Base-by-base conservation (phyloP, 2,797 vertebrate species). In the Euthynnus affinis region DNA sequence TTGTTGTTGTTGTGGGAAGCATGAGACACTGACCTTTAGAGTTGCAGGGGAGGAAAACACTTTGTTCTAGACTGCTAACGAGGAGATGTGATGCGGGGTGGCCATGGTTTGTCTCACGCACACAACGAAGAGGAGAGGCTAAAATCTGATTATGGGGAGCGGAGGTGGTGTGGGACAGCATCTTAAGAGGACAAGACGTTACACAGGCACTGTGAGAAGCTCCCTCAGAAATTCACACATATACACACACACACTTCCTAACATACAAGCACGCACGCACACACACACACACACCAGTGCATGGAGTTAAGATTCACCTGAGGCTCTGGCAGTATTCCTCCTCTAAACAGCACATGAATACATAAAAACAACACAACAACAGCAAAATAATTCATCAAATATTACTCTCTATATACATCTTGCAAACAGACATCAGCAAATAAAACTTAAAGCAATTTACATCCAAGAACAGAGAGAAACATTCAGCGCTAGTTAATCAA, bases 221-320 rank as follows among this genome's bases (percentile, higher is more conserved):
- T 84, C 75, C 57, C 70, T 79, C 69, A 37, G 57, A 88, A 7
- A 86, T 62, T 53, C 74, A 73, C 64, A 68, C 59, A 46, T 55
- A 25, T 56, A 34, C 46, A 60, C 5, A 1, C 58, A 52, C 42
- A 25, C 14, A 13, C 75, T n/a, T n/a, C n/a, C n/a, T n/a, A n/a
- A 10, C 46, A 46, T 42, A 73, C 18, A 57, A 25, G 37, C 27
- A 46, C 57, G 25, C 64, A 25, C 44, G 49, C 64, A 46, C 64
- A 62, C 73, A 60, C 69, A 74, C 67, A 61, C 76, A 83, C 76
- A 83, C 83, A 81, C 88, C 52, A 90, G 91, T 88, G 88, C 71
- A 82, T 85, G 83, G 76, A 67, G 83, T 81, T 76, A 82, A 90
- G 87, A 83, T 90, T 92, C 85, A 93, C 94, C 94, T 94, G 94